Evolutionary conservation across 2,113 vertebrate species (phyloP).

Genomic region (Percopsis transmontana): DNA sequence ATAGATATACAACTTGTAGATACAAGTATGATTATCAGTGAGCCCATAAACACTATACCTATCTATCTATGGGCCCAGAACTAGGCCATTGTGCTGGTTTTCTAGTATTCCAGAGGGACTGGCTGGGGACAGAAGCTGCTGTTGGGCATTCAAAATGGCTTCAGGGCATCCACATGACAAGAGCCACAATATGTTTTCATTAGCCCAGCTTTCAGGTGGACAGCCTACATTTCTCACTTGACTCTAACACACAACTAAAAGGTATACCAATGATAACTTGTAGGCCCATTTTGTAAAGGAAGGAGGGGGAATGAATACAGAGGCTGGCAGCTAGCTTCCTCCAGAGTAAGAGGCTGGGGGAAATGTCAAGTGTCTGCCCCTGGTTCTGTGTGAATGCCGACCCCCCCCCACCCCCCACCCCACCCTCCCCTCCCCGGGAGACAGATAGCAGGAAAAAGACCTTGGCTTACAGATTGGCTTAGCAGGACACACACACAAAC

Average conservation of each 20-base stretch:
- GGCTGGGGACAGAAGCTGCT: background rate
- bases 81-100: background rate
- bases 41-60: background rate
- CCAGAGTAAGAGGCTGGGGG: conserved; percentile 50
- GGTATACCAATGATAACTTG: too few relatives aligned
- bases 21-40: too few relatives aligned
- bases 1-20: too few relatives aligned
- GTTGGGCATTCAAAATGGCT: conserved; percentile 1
- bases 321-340: conserved; percentile 46
- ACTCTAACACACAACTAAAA: too few relatives aligned
- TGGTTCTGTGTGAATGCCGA: conserved; percentile 31
- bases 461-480: background rate
- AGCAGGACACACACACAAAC: conserved; percentile 7
- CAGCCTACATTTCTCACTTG: conserved; percentile 25
- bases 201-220: conserved; percentile 27
- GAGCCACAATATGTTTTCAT: conserved; percentile 38
- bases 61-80: background rate
- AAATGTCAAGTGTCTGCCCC: conserved; percentile 73
- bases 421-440: conserved; percentile 43
- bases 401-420: background rate
- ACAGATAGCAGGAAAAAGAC: conserved; percentile 39
- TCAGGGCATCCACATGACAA: conserved; percentile 4
- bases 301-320: conserved; percentile 51
- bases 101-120: background rate
- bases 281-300: conserved; percentile 37